Base-by-base conservation (phyloP, 2,888 invertebrate genomes). In the Drosophila atripex region DNA sequence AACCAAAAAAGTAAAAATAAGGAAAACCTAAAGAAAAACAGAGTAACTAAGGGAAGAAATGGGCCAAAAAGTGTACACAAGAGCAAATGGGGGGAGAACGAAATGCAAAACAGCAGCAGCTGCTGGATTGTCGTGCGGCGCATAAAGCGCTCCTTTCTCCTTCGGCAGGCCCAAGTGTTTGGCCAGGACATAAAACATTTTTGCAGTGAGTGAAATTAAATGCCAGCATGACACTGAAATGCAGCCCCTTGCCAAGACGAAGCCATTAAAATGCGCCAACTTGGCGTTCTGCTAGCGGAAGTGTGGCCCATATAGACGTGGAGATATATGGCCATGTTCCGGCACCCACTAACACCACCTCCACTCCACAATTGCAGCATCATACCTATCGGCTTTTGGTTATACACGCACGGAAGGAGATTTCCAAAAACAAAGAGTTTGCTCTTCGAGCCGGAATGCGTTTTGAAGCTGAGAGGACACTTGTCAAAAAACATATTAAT, bases 191-290 rank as follows among this genome's bases (percentile, higher is more conserved):
- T 88, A 86, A 88, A 88, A 86, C 76, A 84, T 88, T 77, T 80
- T 82, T 73, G 75, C 88, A 70, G 84, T 76, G 86, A 88, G 86
- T 83, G 83, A 84, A 88, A 84, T 84, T 88, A 84, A 84, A 84
- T 80, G 86, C 88, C 80, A 80, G 86, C 83, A 73, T 84, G 84
- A 84, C 88, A 86, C 84, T 86, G 84, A 86, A 88, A 76, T 80
- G 86, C 83, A 78, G 73, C 80, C 35, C 58, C 57, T 30, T 63
- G 75, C 69, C 77, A 77, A 86, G 80, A 80, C 83, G 86, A 86
- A 72, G 76, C 85, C 87, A 86, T 82, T 82, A 86, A 82, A 86
- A 80, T 71, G 76, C 85, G 76, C 78, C 61, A 73, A 77, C 77
- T 80, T 86, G 80, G 80, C 80, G 65, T 58, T 83, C 66, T 70